Percentiles rank a stretch among this genome's conserved stretches.
Evolutionary conservation across 2,113 vertebrate genomes (phyloP).

Genomic region (Podarcis raffonei): DNA sequence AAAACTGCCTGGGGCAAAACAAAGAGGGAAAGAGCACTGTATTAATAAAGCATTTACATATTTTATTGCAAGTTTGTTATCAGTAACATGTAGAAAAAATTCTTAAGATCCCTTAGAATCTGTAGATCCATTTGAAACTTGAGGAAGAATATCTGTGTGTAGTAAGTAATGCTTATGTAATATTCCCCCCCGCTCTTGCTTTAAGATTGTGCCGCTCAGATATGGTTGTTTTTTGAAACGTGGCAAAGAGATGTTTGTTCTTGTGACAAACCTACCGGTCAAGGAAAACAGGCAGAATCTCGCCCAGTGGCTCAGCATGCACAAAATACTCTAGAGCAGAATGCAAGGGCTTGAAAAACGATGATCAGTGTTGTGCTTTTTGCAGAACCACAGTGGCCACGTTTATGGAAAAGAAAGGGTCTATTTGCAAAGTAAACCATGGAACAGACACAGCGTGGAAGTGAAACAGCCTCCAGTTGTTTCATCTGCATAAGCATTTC

Average conservation of each 20-base stretch:
- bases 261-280: slow-evolving; percentile 30
- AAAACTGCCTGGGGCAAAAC: neutral
- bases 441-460: neutral
- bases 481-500: too few relatives aligned
- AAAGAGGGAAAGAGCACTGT: slow-evolving; percentile 8
- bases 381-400: slow-evolving; percentile 43
- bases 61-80: slow-evolving; percentile 75
- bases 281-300: slow-evolving; percentile 50
- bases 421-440: slow-evolving; percentile 32
- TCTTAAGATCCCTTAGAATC: neutral
- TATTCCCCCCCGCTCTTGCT: slow-evolving; percentile 48
- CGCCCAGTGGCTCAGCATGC: slow-evolving; percentile 51
- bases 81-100: slow-evolving; percentile 66
- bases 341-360: neutral
- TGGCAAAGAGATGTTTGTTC: slow-evolving; percentile 25
- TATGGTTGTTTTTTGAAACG: slow-evolving; percentile 50
- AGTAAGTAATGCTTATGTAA: slow-evolving; percentile 42
- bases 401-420: slow-evolving; percentile 20
- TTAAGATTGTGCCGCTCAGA: slow-evolving; percentile 28
- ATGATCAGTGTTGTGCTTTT: slow-evolving; percentile 25
- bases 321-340: slow-evolving; percentile 45
- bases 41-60: slow-evolving; percentile 43
- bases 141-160: slow-evolving; percentile 44
- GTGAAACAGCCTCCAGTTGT: too few relatives aligned
- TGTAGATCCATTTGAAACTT: slow-evolving; percentile 48